Evolutionary conservation across 2,888 invertebrate genomes (phyloP).

Genomic region (Aphidius colemani): DNA sequence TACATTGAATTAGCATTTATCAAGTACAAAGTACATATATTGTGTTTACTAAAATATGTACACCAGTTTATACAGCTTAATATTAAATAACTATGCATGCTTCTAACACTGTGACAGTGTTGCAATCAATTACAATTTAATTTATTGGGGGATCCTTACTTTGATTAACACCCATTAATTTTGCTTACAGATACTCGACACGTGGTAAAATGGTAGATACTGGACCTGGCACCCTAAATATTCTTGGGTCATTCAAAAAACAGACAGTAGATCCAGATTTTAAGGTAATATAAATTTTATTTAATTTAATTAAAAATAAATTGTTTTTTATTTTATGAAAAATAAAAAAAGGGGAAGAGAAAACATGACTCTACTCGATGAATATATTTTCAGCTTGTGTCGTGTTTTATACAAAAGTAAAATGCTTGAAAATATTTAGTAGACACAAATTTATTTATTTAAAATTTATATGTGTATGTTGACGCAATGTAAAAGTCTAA

Average conservation of each 20-base stretch:
- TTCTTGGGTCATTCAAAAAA: slow-evolving; percentile 79
- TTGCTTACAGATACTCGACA: slow-evolving; percentile 68
- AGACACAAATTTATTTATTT: no score
- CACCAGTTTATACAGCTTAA: not conserved
- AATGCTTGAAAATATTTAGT: not conserved
- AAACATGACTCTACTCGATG: not conserved
- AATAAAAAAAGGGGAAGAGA: not conserved
- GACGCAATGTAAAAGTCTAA: not conserved
- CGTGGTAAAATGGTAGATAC: slow-evolving; percentile 81
- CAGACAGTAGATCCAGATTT: slow-evolving; percentile 75
- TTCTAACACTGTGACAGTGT: no score
- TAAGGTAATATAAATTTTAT: slow-evolving; percentile 63
- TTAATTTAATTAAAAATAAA: not conserved
- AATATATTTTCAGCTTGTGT: not conserved
- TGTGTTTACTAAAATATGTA: not conserved
- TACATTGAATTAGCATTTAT: slow-evolving; percentile 1
- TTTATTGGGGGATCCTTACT: not conserved
- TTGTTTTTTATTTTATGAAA: not conserved
- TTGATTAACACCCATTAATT: not conserved
- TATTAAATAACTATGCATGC: no score
- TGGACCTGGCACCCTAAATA: slow-evolving; percentile 78
- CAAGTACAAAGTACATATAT: not conserved
- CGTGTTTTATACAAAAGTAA: not conserved
- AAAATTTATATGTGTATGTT: not conserved
- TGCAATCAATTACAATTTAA: not conserved